phyloP scores from a whole-genome alignment of 2,797 vertebrate genomes.

The Sebastiscus tertius region DNA sequence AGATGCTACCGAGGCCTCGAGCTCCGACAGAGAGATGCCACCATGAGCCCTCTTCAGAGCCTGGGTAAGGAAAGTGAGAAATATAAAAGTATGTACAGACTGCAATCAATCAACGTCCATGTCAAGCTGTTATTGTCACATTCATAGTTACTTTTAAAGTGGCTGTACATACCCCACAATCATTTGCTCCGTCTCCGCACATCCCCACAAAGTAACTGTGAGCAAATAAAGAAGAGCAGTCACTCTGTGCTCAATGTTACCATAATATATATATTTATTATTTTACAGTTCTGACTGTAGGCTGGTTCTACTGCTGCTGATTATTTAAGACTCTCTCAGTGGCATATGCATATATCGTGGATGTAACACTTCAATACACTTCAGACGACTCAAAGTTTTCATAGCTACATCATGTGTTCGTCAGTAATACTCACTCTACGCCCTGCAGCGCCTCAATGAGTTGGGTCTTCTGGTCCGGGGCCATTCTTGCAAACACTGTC shows the following conservation, averaged over 20 bases:
- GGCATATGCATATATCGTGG: not conserved
- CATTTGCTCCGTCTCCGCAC: conserved; percentile 98
- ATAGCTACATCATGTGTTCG: not conserved
- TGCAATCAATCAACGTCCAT: not conserved
- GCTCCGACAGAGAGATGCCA: conserved; percentile 96
- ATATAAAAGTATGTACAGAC: not conserved
- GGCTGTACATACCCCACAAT: conserved; percentile 93
- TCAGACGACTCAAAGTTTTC: not conserved
- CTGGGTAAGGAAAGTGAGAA: conserved; percentile 67
- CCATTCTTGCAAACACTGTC: conserved; percentile 98
- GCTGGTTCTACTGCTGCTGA: not conserved
- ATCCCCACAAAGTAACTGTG: conserved; percentile 97
- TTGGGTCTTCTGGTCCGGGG: conserved; percentile 97
- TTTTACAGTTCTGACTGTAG: not conserved
- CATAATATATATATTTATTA: too few relatives aligned
- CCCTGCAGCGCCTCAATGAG: conserved; percentile 94
- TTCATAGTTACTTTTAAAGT: not conserved
- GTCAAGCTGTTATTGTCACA: not conserved
- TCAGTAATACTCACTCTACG: conserved; percentile 91
- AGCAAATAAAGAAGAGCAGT: conserved; percentile 21
- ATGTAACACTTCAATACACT: not conserved
- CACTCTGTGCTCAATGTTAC: not conserved
- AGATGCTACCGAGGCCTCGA: conserved; percentile 97
- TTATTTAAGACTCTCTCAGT: not conserved
- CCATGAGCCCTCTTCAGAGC: conserved; percentile 95